Evolutionary conservation across 2,888 invertebrate genomes (phyloP), one percentile per base, ranked within the genome.

Genomic region (Choreutis nemorana): DNA sequence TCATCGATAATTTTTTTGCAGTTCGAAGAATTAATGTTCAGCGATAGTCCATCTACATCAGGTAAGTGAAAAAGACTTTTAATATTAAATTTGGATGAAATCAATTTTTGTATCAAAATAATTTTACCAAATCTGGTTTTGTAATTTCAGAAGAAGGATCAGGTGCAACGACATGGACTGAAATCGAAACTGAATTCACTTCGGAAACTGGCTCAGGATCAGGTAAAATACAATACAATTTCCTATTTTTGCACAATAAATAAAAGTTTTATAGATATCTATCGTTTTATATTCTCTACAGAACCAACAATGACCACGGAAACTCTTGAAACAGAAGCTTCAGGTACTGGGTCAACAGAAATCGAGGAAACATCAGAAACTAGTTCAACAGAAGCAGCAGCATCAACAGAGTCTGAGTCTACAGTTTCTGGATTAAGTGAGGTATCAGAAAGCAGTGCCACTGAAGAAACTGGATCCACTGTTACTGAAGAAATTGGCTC

Each of bases 21-120:
- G 49, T 31, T 47, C 53, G 57, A 34, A 7, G 55, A 57, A 11
- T 22, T 31, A n/a, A 56, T 58, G 55, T 42, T 55, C 26, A 60
- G 61, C 26, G 62, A 63, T 29, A 37, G 45, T 28, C 44, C 55
- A 14, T 34, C 32, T 22, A 41, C 37, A 9, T 29, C 30, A 32
- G 41, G 50, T 51, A 40, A 29, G 23, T 26, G 9, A 14, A 5
- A 26, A 26, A 13, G 14, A 3, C 13, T 23, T 12, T 13, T 21
- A 23, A 23, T 6, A 8, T 23, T n/a, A n/a, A n/a, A n/a, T n/a
- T n/a, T n/a, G n/a, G n/a, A n/a, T n/a, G n/a, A n/a, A n/a, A n/a
- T n/a, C n/a, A n/a, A n/a, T 2, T 22, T 7, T 33, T 26, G 28
- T 21, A 20, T 7, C 6, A 18, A 6, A 18, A 18, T 7, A 7